Evolutionary conservation across 2,888 invertebrate genomes (phyloP), one percentile per base, ranked within the genome.

Genomic region (Drosophila acutilabella): DNA sequence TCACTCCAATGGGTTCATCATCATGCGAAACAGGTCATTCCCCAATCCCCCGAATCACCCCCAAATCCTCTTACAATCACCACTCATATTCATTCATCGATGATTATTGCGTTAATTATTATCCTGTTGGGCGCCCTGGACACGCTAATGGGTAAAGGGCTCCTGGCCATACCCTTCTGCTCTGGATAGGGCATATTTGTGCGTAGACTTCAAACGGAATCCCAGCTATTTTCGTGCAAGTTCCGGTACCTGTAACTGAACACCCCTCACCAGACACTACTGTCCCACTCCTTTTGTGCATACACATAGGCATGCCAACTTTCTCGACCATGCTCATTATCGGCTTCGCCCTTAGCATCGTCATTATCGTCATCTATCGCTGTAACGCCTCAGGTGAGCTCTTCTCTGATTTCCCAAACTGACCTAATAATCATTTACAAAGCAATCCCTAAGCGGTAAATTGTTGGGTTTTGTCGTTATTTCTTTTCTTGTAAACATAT

Each of bases 91-190:
- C 80, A 87, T 87, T 88, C 85, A 90, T 89, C 88, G 79, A 89
- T 89, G 89, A 89, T 89, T 89, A 89, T 85, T 90, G 88, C 90
- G 90, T 89, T 89, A 89, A 89, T 89, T 89, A 89, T 88, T 78
- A 81, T 74, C 78, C 80, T 73, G 73, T 51, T 62, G 57, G 65
- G 50, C 62, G 59, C 60, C 65, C 56, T 30, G 66, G 57, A 67
- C 72, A 62, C 48, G 52, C 59, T 58, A 53, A n/a, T 42, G 54
- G 38, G 64, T 33, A 48, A 41, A 16, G 30, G 20, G 53, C 16
- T 41, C 30, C 23, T 40, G 40, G 42, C 30, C 30, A 30, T 30
- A 30, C 8, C 30, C 30, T 30, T 0, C 8, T 7, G 0, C 11
- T 36, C 13, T 13, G 36, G 7, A 30, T 33, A 53, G 65, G 71